Conservation (phyloP, 2,797 vertebrate species). For the Urosaurus nigricauda region DNA sequence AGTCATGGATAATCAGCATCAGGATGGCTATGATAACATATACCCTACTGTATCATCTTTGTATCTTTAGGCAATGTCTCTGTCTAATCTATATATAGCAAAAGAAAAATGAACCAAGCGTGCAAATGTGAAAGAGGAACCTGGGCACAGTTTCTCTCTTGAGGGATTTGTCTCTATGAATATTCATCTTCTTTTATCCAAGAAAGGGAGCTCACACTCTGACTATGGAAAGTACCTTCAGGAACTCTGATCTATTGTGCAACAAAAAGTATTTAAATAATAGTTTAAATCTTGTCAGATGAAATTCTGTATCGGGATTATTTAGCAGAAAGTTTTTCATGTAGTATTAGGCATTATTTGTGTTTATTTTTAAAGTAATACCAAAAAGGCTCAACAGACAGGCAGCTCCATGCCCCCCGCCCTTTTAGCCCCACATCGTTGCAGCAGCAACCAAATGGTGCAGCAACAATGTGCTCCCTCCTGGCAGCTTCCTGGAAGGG, state of each 20-base stretch:
- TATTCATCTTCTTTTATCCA: background rate
- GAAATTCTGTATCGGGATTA: too few relatives aligned
- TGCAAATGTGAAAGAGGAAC: background rate
- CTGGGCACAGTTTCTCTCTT: background rate
- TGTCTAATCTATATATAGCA: background rate
- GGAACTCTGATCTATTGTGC: background rate
- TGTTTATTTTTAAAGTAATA: too few relatives aligned
- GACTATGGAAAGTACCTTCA: background rate
- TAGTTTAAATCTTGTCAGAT: too few relatives aligned
- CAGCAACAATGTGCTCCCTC: too few relatives aligned
- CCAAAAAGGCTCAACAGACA: too few relatives aligned
- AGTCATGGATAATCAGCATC: constrained; percentile 18
- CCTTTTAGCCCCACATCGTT: too few relatives aligned
- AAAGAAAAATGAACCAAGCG: background rate
- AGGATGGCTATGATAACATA: background rate
- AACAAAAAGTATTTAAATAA: background rate
- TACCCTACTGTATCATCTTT: constrained; percentile 9
- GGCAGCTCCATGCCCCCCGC: too few relatives aligned
- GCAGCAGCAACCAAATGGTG: too few relatives aligned
- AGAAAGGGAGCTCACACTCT: too few relatives aligned
- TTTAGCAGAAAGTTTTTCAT: too few relatives aligned
- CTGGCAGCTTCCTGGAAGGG: too few relatives aligned
- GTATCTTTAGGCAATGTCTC: background rate
- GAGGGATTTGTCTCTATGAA: background rate
- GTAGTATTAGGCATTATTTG: too few relatives aligned